phyloP scores from a whole-genome alignment of 1,140 invertebrate species.

The Holcopasites calliopsidis region DNA sequence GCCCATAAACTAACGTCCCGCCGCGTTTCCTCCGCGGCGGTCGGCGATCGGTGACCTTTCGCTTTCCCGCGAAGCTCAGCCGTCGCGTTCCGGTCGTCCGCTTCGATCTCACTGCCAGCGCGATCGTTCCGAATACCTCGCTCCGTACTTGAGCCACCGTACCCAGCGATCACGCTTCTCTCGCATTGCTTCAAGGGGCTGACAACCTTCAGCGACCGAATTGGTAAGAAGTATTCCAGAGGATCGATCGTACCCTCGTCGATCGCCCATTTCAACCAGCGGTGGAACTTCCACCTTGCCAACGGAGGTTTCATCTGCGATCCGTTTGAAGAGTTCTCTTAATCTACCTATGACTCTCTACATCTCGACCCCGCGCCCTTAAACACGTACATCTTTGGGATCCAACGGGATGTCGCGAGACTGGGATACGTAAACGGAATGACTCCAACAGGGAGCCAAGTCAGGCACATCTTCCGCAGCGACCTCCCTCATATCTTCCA shows the following conservation, averaged over 20 bases:
- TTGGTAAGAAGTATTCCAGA: conserved; percentile 56
- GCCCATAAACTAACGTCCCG: conserved; percentile 59
- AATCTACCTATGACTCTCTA: neutral
- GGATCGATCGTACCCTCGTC: conserved; percentile 61
- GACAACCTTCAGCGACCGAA: conserved; percentile 67
- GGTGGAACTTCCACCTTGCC: conserved; percentile 69
- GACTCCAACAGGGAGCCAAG: conserved; percentile 60
- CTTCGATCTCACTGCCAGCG: neutral
- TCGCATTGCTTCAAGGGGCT: conserved; percentile 48
- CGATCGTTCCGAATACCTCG: neutral
- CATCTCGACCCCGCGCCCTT: too few species aligned
- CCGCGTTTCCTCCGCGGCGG: neutral
- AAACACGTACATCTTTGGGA: conserved; percentile 52
- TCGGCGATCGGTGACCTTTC: neutral
- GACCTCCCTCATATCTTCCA: conserved; percentile 40
- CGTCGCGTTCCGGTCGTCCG: too few species aligned
- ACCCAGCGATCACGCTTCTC: neutral
- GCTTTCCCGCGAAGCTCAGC: neutral
- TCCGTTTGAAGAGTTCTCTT: neutral
- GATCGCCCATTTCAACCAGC: conserved; percentile 75
- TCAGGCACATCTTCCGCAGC: conserved; percentile 44
- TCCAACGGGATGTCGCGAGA: conserved; percentile 70
- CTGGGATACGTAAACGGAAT: conserved; percentile 66
- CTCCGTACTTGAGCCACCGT: neutral
- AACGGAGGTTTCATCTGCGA: conserved; percentile 58